Base-by-base conservation (phyloP, 2,888 invertebrate species). In the Leptinotarsa peninsularis region DNA sequence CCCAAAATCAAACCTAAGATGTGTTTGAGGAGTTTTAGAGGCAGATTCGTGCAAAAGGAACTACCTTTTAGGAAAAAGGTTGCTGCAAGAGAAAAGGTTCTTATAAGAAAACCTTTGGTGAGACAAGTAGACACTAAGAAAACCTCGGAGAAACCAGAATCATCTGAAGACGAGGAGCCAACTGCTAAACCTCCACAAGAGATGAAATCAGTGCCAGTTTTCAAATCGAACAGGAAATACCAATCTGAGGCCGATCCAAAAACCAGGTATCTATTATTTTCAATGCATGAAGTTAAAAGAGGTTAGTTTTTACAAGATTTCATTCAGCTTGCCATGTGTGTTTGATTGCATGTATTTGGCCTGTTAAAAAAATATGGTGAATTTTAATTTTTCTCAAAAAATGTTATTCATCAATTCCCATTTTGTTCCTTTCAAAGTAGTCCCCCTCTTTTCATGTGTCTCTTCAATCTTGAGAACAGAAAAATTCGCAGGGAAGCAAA, bases 81-180 rank as follows among this genome's bases (percentile, higher is more conserved):
- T 49, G 71, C 73, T 33, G 69, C 71, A n/a, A 50, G 69, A 5
- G 71, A 73, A n/a, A 80, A 78, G 69, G 76, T 68, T 23, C 66
- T 74, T 66, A 72, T 74, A 18, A 79, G 73, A 58, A 76, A 69
- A 63, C 63, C 77, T 10, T 49, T 66, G 21, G 58, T 70, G 13
- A 73, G 66, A 72, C 78, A 75, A 27, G 43, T 49, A 15, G 73
- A 66, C 23, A 52, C 52, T 43, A 81, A 73, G 66, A 79, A 76
- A 49, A 75, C 68, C 50, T 67, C 14, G 18, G 72, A 73, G 23
- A 68, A 74, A 17, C 76, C 78, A 27, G 81, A 82, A 66, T 78
- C 76, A 1, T 84, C 84, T 21, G 91, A 90, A 72, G 91, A 91
- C 81, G 90, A 91, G 79, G 89, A 90, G 81, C 90, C 90, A 2